phyloP scores from a whole-genome alignment of 2,888 invertebrate species.

The Andrena marginata region DNA sequence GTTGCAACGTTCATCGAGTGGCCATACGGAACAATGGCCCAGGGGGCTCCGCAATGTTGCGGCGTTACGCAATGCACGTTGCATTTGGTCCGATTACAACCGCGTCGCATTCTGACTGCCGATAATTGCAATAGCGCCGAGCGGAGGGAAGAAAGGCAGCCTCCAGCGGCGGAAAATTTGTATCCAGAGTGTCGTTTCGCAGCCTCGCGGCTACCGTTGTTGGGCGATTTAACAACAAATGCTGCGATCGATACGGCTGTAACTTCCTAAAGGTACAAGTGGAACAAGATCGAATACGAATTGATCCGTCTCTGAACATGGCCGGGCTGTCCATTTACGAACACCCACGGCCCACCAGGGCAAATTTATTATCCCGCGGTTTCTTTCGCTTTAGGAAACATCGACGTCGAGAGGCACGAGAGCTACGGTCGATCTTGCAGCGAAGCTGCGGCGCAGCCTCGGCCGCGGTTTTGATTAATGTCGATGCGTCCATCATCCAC shows the following conservation, averaged over 20 bases:
- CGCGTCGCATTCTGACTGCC: neutral
- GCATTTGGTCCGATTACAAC: neutral
- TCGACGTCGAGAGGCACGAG: constrained; percentile 14
- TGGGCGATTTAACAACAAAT: constrained; percentile 19
- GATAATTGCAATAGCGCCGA: constrained; percentile 27
- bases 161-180: constrained; percentile 45
- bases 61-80: constrained; percentile 5
- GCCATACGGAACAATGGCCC: constrained; percentile 19
- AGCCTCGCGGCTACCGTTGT: constrained; percentile 36
- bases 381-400: constrained; percentile 52
- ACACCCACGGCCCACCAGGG: constrained; percentile 19
- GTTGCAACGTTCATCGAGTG: constrained; percentile 27
- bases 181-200: constrained; percentile 35
- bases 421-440: constrained; percentile 2
- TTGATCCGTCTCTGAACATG: constrained; percentile 48
- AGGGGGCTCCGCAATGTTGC: constrained; percentile 3
- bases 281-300: constrained; percentile 51
- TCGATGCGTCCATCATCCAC: constrained; percentile 26
- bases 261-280: constrained; percentile 33
- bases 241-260: constrained; percentile 8
- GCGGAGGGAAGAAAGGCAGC: neutral
- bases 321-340: constrained; percentile 46
- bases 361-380: constrained; percentile 55
- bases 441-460: neutral
- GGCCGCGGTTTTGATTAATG: constrained; percentile 32